phyloP scores from a whole-genome alignment of 1,140 invertebrate genomes.

The Trypoxylus dichotomus region DNA sequence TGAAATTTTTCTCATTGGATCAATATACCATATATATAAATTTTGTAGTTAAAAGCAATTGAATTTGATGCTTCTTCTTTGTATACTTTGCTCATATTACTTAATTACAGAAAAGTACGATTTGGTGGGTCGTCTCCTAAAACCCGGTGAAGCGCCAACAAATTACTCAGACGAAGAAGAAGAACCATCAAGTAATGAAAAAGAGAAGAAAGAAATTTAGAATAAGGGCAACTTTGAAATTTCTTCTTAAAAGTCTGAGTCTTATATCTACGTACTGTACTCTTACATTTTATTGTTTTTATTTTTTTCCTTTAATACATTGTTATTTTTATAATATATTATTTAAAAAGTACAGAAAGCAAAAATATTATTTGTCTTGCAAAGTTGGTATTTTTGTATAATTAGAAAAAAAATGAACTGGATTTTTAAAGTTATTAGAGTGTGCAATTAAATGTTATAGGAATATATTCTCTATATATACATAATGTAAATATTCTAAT shows the following conservation, averaged over 20 bases:
- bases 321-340: slow-evolving; percentile 21
- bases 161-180: slow-evolving; percentile 93
- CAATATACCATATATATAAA: too few relatives aligned
- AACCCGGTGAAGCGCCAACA: slow-evolving; percentile 86
- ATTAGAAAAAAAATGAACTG: background rate
- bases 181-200: slow-evolving; percentile 59
- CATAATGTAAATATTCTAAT: slow-evolving; percentile 13
- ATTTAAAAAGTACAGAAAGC: slow-evolving; percentile 10
- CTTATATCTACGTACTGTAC: slow-evolving; percentile 25
- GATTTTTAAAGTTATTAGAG: slow-evolving; percentile 20
- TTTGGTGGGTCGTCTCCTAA: slow-evolving; percentile 86
- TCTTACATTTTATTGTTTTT: slow-evolving; percentile 21
- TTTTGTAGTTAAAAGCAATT: too few relatives aligned
- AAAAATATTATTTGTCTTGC: slow-evolving; percentile 6
- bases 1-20: too few relatives aligned
- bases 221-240: slow-evolving; percentile 10
- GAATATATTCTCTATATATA: background rate
- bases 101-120: slow-evolving; percentile 88
- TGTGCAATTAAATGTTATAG: slow-evolving; percentile 20
- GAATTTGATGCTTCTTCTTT: too few relatives aligned
- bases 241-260: slow-evolving; percentile 20
- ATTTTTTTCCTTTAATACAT: slow-evolving; percentile 17
- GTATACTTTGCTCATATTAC: too few relatives aligned
- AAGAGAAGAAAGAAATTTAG: slow-evolving; percentile 44
- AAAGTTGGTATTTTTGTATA: slow-evolving; percentile 24